Conservation (phyloP, 2,888 invertebrate genomes). For the Watsonalla cultraria region DNA sequence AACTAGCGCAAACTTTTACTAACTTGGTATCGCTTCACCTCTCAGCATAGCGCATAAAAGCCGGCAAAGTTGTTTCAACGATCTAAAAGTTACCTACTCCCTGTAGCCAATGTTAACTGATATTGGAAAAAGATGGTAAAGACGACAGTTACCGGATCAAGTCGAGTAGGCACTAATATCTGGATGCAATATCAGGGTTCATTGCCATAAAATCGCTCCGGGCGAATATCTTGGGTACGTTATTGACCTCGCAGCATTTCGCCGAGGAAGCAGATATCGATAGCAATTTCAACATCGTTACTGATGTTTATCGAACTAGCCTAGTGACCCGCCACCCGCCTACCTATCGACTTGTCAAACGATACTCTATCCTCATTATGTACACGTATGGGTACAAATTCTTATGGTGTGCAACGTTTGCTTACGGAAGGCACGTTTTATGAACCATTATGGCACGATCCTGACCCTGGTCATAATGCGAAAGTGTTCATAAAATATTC, state of each 20-base stretch:
- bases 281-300: conserved; percentile 56
- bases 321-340: conserved; percentile 29
- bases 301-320: conserved; percentile 55
- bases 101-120: conserved; percentile 53
- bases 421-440: background rate
- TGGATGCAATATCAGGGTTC: conserved; percentile 61
- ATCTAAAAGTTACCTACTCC: conserved; percentile 46
- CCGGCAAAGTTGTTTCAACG: conserved; percentile 36
- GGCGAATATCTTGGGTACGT: conserved; percentile 55
- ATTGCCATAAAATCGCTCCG: conserved; percentile 62
- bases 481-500: background rate
- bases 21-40: background rate
- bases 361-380: conserved; percentile 18
- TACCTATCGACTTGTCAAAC: conserved; percentile 31
- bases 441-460: background rate
- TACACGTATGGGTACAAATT: conserved; percentile 20
- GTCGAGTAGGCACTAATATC: conserved; percentile 62
- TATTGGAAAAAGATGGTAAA: conserved; percentile 67
- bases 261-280: conserved; percentile 52
- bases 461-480: background rate
- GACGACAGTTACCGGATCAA: conserved; percentile 60
- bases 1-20: too few species aligned
- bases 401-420: conserved; percentile 7
- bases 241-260: conserved; percentile 59
- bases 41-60: conserved; percentile 14